Evolutionary conservation across 2,797 vertebrate genomes (phyloP).

Genomic region (Sternarchorhynchus goeldii): DNA sequence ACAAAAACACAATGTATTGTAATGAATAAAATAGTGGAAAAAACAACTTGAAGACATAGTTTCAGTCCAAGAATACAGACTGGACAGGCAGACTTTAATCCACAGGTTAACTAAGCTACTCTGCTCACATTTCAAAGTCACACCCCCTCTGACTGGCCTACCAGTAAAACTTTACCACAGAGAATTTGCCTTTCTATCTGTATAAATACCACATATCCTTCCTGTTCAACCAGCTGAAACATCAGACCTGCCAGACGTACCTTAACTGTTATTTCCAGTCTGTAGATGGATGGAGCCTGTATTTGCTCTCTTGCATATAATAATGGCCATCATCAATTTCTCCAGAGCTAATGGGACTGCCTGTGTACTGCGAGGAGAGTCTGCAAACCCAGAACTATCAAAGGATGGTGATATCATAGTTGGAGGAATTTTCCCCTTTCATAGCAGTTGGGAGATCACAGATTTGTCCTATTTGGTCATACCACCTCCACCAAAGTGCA

Average conservation of each 20-base stretch:
- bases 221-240: not conserved
- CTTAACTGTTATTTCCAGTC: not conserved
- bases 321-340: conserved; percentile 41
- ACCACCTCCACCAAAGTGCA: conserved; percentile 65
- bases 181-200: no score
- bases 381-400: conserved; percentile 27
- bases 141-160: conserved; percentile 18
- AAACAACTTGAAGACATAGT: no score
- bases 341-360: conserved; percentile 53
- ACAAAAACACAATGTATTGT: no score
- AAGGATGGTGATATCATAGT: conserved; percentile 47
- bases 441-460: conserved; percentile 47
- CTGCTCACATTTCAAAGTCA: not conserved
- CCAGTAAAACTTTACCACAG: no score
- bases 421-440: conserved; percentile 47
- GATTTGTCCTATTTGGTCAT: conserved; percentile 36
- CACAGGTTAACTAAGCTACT: no score
- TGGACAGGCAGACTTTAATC: no score
- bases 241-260: not conserved
- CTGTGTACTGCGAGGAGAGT: conserved; percentile 56
- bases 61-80: no score
- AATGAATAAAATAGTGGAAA: no score
- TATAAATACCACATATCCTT: not conserved
- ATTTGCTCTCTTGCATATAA: not conserved
- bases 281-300: not conserved